Base-by-base conservation (phyloP, 2,113 vertebrate genomes). In the Vireo altiloquus region DNA sequence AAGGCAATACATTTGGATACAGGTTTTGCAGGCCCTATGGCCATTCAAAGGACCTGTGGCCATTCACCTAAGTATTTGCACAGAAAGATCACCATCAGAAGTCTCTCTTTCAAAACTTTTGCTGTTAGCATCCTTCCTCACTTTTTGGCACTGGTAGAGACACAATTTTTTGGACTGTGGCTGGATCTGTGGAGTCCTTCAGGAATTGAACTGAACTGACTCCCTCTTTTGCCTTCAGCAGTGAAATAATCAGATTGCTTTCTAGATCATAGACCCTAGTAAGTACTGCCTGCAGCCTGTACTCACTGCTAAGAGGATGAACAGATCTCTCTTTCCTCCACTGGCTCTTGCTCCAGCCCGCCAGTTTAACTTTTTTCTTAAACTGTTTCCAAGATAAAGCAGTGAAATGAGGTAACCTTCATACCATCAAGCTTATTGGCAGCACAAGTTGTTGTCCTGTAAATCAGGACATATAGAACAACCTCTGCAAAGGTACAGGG, bases 381-480 rank as follows among this genome's bases (percentile, higher is more conserved):
- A 65, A 60, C 2, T 2, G 4, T 46, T 82, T 86, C 22, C 35
- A 60, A 72, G 39, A 53, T 6, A 69, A 74, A 74, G 12, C 13
- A 39, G 5, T 35, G 28, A 78, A 78, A 76, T 50, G 22, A 84
- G 6, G 11, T 53, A 46, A 15, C 19, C 28, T 70, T 74, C 18
- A 50, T 31, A 37, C 0, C 0, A 8, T 30, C 21, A 53, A 11
- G 16, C 0, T 5, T 44, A 35, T n/a, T 57, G 37, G 28, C 30
- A 71, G 15, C 24, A 44, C 15, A 49, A 39, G 31, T 30, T 6
- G 28, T 80, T 49, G 13, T 49, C 57, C 16, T 40, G 21, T 49
- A 68, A 71, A 76, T 63, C 42, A 53, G 53, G 10, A 16, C 27
- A n/a, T 15, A 25, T 7, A 63, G 6, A 15, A 59, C 21, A 59